phyloP scores from a whole-genome alignment of 2,888 invertebrate genomes.

The Parnassius apollo region DNA sequence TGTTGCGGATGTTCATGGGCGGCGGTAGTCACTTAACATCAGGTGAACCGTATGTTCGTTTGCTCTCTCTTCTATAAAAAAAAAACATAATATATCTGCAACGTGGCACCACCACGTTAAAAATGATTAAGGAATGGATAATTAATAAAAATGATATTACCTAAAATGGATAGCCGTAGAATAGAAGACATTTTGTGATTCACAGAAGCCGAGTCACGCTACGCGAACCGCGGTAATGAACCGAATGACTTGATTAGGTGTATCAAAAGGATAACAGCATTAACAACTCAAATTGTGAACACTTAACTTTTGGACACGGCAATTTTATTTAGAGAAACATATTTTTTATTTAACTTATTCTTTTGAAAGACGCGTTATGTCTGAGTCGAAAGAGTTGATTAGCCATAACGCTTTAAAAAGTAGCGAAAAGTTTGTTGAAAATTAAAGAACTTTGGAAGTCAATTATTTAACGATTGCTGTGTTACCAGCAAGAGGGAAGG shows the following conservation, averaged over 20 bases:
- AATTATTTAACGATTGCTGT: conserved; percentile 14
- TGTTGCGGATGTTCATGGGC: too few relatives aligned
- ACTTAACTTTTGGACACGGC: conserved; percentile 40
- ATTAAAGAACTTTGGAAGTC: conserved; percentile 16
- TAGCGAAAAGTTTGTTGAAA: conserved; percentile 12
- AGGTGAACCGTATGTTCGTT: too few relatives aligned
- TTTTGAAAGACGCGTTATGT: conserved; percentile 18
- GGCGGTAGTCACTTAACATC: too few relatives aligned
- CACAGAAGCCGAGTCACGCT: conserved; percentile 30
- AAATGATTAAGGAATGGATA: too few relatives aligned
- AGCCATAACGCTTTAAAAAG: conserved; percentile 11
- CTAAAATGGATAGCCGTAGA: conserved; percentile 45
- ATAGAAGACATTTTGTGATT: conserved; percentile 45
- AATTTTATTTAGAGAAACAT: conserved; percentile 31
- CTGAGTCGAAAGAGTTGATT: conserved; percentile 8
- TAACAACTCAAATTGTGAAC: conserved; percentile 35
- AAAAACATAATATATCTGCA: too few relatives aligned
- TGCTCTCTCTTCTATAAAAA: too few relatives aligned
- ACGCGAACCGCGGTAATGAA: conserved; percentile 52
- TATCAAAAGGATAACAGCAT: conserved; percentile 46
- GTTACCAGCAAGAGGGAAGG: conserved; percentile 6
- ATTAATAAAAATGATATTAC: conserved; percentile 38
- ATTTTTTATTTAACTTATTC: conserved; percentile 26
- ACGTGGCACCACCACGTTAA: too few relatives aligned
- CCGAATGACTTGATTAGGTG: conserved; percentile 59